phyloP scores from a whole-genome alignment of 2,888 invertebrate species.

The Ochropleura plecta region DNA sequence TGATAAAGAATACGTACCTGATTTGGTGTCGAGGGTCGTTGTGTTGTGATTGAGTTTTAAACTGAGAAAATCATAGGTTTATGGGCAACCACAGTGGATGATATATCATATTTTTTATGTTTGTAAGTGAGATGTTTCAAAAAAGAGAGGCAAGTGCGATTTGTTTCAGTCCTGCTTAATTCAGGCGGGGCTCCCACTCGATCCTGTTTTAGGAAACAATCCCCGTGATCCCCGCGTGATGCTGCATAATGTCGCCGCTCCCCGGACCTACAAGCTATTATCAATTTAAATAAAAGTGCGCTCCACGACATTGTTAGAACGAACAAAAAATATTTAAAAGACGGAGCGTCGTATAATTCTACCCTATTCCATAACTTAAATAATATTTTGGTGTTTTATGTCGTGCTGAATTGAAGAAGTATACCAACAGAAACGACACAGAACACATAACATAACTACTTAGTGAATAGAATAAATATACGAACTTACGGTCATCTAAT shows the following conservation, averaged over 20 bases:
- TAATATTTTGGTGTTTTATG: constrained; percentile 26
- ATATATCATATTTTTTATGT: constrained; percentile 11
- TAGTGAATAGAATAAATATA: not conserved
- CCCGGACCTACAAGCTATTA: constrained; percentile 74
- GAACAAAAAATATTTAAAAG: constrained; percentile 55
- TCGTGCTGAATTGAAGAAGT: constrained; percentile 4
- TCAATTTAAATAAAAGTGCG: constrained; percentile 81
- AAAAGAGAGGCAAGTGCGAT: constrained; percentile 62
- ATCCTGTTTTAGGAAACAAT: constrained; percentile 89
- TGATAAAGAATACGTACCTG: constrained; percentile 58
- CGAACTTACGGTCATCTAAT: not conserved
- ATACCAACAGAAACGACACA: not conserved
- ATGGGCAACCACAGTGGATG: not conserved
- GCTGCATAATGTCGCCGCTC: constrained; percentile 86
- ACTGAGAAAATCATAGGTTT: not conserved
- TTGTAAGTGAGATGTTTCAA: constrained; percentile 44
- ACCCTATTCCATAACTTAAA: constrained; percentile 30
- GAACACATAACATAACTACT: not conserved
- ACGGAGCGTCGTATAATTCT: constrained; percentile 46
- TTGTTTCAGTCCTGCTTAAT: constrained; percentile 79
- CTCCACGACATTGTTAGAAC: constrained; percentile 58
- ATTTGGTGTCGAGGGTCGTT: constrained; percentile 18
- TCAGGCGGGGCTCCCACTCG: constrained; percentile 80
- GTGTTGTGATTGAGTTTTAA: constrained; percentile 23
- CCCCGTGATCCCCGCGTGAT: constrained; percentile 88